Evolutionary conservation across 2,113 vertebrate genomes (phyloP).

Genomic region (Sarotherodon lohbergeri): DNA sequence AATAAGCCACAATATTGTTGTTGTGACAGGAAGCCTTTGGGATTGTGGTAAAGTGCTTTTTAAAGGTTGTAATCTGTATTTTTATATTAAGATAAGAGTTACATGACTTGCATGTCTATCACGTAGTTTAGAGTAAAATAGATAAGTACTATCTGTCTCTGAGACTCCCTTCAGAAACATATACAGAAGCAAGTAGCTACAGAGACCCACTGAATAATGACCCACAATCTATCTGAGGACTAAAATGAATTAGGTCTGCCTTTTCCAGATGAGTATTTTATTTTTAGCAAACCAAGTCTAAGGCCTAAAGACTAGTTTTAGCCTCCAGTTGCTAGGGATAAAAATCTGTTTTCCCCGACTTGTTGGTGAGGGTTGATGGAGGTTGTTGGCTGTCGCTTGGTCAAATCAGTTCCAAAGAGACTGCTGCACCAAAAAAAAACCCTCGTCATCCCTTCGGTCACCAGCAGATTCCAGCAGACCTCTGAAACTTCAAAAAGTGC

Average conservation of each 20-base stretch:
- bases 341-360: neutral
- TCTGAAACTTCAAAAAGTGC: neutral
- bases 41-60: neutral
- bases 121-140: neutral
- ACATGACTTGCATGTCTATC: neutral
- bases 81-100: neutral
- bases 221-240: neutral
- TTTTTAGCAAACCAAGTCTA: neutral
- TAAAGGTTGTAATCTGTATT: neutral
- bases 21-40: neutral
- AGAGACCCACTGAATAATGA: neutral
- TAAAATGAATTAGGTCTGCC: neutral
- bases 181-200: neutral
- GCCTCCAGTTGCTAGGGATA: neutral
- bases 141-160: neutral
- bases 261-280: neutral
- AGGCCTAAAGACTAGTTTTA: neutral
- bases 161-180: neutral
- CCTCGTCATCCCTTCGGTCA: neutral
- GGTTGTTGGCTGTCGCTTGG: neutral
- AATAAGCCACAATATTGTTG: neutral
- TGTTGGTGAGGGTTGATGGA: neutral
- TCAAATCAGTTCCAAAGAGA: neutral
- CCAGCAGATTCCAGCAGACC: neutral
- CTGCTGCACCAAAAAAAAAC: neutral